Conservation (phyloP, 2,888 invertebrate species). For the Cephus sareptanus region DNA sequence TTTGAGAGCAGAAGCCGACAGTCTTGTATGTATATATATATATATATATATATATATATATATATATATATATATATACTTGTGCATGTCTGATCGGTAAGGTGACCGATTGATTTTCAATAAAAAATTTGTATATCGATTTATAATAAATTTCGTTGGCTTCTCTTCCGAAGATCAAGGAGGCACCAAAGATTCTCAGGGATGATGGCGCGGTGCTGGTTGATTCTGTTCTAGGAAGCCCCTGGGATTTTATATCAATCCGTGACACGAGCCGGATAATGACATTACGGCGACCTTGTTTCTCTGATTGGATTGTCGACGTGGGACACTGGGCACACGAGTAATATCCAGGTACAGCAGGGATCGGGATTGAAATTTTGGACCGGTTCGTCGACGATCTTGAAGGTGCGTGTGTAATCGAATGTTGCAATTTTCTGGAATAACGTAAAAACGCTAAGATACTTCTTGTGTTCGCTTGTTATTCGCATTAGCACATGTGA, state of each 20-base stretch:
- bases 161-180: not conserved
- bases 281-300: slow-evolving; percentile 57
- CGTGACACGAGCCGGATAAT: slow-evolving; percentile 51
- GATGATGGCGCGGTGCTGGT: not conserved
- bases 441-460: slow-evolving; percentile 47
- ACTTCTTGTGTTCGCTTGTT: slow-evolving; percentile 60
- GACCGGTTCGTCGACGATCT: not conserved
- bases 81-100: not conserved
- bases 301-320: slow-evolving; percentile 53
- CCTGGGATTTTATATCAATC: slow-evolving; percentile 47
- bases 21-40: not conserved
- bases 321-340: slow-evolving; percentile 15
- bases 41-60: not conserved
- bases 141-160: not conserved
- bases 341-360: not conserved
- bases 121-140: not conserved
- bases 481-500: slow-evolving; percentile 59
- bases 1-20: not conserved
- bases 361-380: not conserved
- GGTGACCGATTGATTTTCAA: not conserved
- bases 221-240: slow-evolving; percentile 33
- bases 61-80: not conserved
- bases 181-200: not conserved
- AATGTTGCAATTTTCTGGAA: not conserved
- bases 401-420: not conserved